Conservation (phyloP, 2,797 vertebrate genomes). For the Coccyzus lansbergi region DNA sequence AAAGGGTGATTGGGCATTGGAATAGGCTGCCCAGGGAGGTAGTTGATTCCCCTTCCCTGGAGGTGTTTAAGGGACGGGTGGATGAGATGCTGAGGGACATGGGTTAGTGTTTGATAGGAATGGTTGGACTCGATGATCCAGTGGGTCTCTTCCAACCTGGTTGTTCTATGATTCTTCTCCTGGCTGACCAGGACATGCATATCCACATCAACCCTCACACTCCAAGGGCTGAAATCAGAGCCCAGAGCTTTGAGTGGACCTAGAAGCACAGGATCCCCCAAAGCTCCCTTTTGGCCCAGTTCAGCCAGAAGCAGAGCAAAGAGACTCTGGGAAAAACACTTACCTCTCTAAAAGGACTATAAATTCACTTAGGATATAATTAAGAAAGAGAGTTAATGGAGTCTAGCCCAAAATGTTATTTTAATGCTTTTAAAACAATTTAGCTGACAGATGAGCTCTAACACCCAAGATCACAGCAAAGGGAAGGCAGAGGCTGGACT, state of each 20-base stretch:
- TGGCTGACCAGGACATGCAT: fast-evolving
- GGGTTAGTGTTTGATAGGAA: no score
- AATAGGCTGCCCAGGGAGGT: no score
- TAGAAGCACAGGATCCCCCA: not conserved
- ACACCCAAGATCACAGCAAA: not conserved
- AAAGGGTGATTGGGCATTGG: no score
- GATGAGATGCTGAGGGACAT: no score
- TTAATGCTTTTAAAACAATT: not conserved
- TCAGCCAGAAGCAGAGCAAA: fast-evolving
- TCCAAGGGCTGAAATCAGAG: not conserved
- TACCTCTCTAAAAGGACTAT: fast-evolving
- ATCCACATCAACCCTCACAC: fast-evolving
- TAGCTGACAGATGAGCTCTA: not conserved
- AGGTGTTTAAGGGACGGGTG: no score
- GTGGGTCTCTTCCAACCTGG: no score
- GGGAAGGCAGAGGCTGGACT: not conserved
- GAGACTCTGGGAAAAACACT: not conserved
- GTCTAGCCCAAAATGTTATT: not conserved
- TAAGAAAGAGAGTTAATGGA: not conserved
- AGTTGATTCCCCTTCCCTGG: no score
- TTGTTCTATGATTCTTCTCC: no score
- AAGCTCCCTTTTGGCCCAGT: not conserved
- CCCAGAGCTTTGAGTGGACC: fast-evolving
- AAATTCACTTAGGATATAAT: not conserved
- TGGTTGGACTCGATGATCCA: no score